Evolutionary conservation across 2,888 invertebrate species (phyloP), one percentile per base, ranked within the genome.

Genomic region (Lasioglossum lativentre): DNA sequence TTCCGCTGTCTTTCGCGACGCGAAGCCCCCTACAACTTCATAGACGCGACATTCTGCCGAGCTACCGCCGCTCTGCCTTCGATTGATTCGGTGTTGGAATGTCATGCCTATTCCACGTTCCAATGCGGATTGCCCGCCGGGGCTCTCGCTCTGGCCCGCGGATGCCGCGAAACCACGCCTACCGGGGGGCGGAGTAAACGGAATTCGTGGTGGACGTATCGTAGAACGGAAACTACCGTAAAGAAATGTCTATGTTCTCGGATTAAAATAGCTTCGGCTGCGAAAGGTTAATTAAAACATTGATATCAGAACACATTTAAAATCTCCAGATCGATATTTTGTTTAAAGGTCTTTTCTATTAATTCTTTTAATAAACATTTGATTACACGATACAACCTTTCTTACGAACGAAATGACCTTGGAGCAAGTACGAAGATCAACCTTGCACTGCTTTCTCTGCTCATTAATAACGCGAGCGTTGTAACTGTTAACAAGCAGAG

Each of bases 1-100:
- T 40, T 70, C 71, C 78, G 72, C 56, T 78, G 68, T 85, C 75
- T 85, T 81, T 81, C 72, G 42, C 34, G 40, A 12, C 23, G 52
- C 40, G 14, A 12, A 68, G 34, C 38, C 1, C 34, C 34, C n/a
- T 34, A 19, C 45, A 42, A 42, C 52, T 75, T 45, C 19, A 30
- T 19, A 27, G 45, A 8, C 52, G 45, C 16, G 66, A 66, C 52
- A 27, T 27, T 59, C 27, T 16, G 27, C 27, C 59, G 59, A 27
- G 59, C 59, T 2, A 27, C 27, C 4, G 47, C 2, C 16, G 16
- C 47, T 38, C 45, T 45, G 12, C 1, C 12, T n/a, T n/a, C 56
- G 59, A 59, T 59, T 59, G 59, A 59, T 59, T 59, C 59, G 27
- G 27, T 59, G 27, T 59, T 59, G 27, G 27, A 27, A 59, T 59